Percentiles rank a stretch among this genome's conserved stretches.
These are phyloP conservation scores for Sarcophaga carnaria DNA, from an alignment of 2,888 invertebrate species.

Conservation along the genomic window DNA sequence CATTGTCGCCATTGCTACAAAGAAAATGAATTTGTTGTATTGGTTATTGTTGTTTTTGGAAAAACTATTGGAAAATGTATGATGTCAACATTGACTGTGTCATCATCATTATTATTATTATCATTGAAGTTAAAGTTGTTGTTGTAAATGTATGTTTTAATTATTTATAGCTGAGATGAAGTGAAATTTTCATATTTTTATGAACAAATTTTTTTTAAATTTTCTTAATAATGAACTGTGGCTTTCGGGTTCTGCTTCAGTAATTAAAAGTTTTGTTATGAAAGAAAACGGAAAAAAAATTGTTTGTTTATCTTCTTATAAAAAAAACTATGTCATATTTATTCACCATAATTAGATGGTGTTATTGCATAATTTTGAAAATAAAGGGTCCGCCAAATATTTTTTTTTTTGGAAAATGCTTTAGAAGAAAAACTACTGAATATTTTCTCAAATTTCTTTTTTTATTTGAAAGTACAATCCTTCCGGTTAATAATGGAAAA, in stretches of 20 bases:
- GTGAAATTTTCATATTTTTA: slow-evolving; percentile 36
- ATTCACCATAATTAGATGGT: not conserved
- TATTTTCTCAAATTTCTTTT: no score
- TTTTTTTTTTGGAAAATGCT: no score
- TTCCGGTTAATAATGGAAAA: no score
- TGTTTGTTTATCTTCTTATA: not conserved
- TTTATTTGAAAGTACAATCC: no score
- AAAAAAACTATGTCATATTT: slow-evolving; percentile 33
- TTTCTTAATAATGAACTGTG: slow-evolving; percentile 23
- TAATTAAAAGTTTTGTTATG: slow-evolving; percentile 36
- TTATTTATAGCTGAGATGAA: not conserved
- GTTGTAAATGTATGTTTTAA: not conserved
- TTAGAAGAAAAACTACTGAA: no score
- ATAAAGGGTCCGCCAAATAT: no score
- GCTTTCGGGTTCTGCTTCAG: slow-evolving; percentile 51
- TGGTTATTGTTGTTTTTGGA: not conserved
- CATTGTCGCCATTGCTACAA: slow-evolving; percentile 39
- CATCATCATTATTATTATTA: not conserved
- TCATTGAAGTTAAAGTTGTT: not conserved
- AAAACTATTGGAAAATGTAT: slow-evolving; percentile 55
- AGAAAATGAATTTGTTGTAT: slow-evolving; percentile 35
- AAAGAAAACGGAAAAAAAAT: not conserved
- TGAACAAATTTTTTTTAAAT: not conserved
- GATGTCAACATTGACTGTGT: slow-evolving; percentile 25
- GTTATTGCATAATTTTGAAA: no score